These are phyloP conservation scores for Antedon mediterranea DNA, from an alignment of 53 echinoderm and acorn worm species.

Conservation along the genomic window DNA sequence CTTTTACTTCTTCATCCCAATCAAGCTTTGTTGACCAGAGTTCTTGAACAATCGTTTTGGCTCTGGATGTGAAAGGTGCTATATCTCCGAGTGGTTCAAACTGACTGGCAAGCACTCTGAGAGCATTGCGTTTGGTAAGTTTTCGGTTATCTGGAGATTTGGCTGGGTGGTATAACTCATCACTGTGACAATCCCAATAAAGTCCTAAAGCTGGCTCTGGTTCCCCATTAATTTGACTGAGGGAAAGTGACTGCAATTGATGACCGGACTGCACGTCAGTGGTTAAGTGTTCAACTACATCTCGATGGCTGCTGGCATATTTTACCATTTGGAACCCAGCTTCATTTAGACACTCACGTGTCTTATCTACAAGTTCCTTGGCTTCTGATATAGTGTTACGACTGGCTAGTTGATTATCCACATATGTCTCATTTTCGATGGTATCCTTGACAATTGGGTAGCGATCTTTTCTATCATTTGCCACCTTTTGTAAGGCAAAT, in stretches of 20 bases:
- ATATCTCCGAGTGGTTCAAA: slow-evolving; percentile 6
- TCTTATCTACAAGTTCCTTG: background rate
- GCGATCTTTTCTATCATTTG: background rate
- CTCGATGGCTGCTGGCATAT: slow-evolving; percentile 12
- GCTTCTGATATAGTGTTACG: background rate
- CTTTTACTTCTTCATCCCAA: slow-evolving; percentile 2
- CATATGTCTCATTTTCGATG: background rate
- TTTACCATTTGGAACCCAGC: slow-evolving; percentile 10
- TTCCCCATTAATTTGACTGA: background rate
- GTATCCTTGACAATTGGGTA: slow-evolving; percentile 6
- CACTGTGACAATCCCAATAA: slow-evolving; percentile 6
- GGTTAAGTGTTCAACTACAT: background rate
- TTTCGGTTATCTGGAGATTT: background rate
- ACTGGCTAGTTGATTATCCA: slow-evolving; percentile 6
- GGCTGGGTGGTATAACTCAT: slow-evolving; percentile 1
- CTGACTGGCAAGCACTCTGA: slow-evolving; percentile 1
- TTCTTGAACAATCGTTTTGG: slow-evolving; percentile 2
- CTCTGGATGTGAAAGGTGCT: slow-evolving; percentile 5
- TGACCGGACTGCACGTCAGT: background rate
- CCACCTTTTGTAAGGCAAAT: slow-evolving; percentile 4
- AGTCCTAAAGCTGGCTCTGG: slow-evolving; percentile 7
- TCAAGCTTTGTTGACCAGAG: background rate
- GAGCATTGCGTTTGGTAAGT: background rate
- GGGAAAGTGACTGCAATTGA: slow-evolving; percentile 4
- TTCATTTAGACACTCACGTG: slow-evolving; percentile 6